Evolutionary conservation across 2,113 vertebrate species (phyloP), one percentile per base, ranked within the genome.

Genomic region (Heteronetta atricapilla): DNA sequence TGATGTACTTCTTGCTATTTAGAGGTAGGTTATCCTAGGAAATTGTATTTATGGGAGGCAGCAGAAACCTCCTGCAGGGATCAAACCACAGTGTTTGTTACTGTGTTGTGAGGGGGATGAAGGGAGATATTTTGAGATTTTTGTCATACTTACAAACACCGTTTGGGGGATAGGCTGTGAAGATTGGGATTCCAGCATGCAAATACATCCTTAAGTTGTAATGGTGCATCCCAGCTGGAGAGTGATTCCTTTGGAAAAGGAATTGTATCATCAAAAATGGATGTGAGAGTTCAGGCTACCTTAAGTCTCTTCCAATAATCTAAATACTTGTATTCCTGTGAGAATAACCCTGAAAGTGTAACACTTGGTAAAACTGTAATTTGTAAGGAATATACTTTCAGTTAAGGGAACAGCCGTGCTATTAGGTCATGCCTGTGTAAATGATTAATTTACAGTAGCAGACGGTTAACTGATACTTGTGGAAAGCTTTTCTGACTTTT

Each of bases 401-500:
- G 31, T 36, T 62, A 56, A 72, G 72, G 77, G 52, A 83, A 11
- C 10, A 13, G 59, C 59, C 4, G 1, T 38, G 70, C 63, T 74
- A 78, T 13, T 59, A 21, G 34, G 12, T 56, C 13, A 1, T 3
- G 8, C 33, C 72, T 78, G 25, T 73, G 55, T 42, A n/a, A 91
- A 75, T 72, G 29, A 81, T 86, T 42, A 8, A 88, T 93, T 91
- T 70, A 28, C 42, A 68, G 22, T 11, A 75, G 81, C 66, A 85
- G 8, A 29, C 75, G 55, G 50, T 23, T 48, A 70, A 56, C 64
- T 48, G 52, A 56, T 78, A 72, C 68, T 77, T 64, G 44, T 72
- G 38, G 76, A 93, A 91, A 95, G 88, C 93, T 95, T 73, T 94
- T 44, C 75, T 42, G 70, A 87, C 75, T 95, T 95, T 82, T 67